Conservation (phyloP, 92 coral and sea anemone genomes). For the Zoanthus sansibaricus region DNA sequence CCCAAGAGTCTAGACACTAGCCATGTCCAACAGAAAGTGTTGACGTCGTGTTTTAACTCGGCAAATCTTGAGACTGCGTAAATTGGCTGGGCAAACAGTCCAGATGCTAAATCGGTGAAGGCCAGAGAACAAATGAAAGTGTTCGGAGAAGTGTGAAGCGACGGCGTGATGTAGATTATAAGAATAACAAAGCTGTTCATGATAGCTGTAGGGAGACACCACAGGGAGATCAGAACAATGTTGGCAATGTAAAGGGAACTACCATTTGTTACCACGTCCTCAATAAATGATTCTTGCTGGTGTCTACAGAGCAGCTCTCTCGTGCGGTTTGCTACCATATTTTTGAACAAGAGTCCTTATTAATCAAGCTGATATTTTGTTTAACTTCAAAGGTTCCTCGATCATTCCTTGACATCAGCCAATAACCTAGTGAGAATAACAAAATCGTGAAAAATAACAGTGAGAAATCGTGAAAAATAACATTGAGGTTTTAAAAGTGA, state of each 20-base stretch:
- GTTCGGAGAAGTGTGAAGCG: slow-evolving; percentile 42
- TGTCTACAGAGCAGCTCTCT: slow-evolving; percentile 9
- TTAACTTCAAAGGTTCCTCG: background rate
- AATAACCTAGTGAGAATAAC: background rate
- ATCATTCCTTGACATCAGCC: background rate
- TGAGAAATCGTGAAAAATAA: too few relatives aligned
- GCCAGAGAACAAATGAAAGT: slow-evolving; percentile 39
- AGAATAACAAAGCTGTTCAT: slow-evolving; percentile 24
- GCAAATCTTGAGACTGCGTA: slow-evolving; percentile 37
- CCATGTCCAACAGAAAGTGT: slow-evolving; percentile 41
- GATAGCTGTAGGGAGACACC: slow-evolving; percentile 22
- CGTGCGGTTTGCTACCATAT: slow-evolving; percentile 12
- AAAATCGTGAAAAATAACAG: background rate
- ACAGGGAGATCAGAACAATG: slow-evolving; percentile 8
- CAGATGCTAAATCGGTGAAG: slow-evolving; percentile 41
- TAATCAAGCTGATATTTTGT: background rate
- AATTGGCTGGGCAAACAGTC: slow-evolving; percentile 42
- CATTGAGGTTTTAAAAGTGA: too few relatives aligned
- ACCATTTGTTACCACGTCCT: slow-evolving; percentile 5
- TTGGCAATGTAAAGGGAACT: slow-evolving; percentile 14
- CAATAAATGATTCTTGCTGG: slow-evolving; percentile 29
- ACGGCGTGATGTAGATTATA: slow-evolving; percentile 27
- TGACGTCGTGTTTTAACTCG: slow-evolving; percentile 18
- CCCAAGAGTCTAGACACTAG: slow-evolving; percentile 44
- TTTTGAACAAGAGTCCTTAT: background rate